These are phyloP conservation scores for Monopterus albus DNA, from an alignment of 2,113 vertebrate species.

Conservation along the genomic window DNA sequence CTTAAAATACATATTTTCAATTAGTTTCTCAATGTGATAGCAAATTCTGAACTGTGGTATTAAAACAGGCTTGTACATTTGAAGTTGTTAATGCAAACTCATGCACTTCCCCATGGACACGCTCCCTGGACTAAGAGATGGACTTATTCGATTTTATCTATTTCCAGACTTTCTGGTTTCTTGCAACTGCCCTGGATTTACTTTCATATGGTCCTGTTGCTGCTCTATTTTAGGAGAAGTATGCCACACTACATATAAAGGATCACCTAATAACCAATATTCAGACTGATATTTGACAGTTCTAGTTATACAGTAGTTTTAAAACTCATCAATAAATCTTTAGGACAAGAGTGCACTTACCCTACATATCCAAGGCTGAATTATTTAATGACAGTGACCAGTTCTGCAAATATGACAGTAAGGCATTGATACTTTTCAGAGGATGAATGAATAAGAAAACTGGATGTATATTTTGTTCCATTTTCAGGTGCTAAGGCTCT, in stretches of 20 bases:
- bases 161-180: conserved; percentile 19
- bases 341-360: too few relatives aligned
- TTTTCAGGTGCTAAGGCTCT: conserved; percentile 16
- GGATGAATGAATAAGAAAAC: background rate
- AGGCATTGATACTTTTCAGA: background rate
- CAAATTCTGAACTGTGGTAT: conserved; percentile 31
- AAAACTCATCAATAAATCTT: conserved; percentile 61
- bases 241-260: background rate
- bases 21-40: background rate
- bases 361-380: conserved; percentile 48
- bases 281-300: conserved; percentile 18
- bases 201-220: conserved; percentile 9
- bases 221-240: conserved; percentile 1
- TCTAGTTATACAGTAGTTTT: conserved; percentile 45
- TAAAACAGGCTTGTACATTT: conserved; percentile 46
- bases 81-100: conserved; percentile 62
- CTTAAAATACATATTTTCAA: conserved; percentile 30
- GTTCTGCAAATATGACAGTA: conserved; percentile 17
- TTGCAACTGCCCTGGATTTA: conserved; percentile 34
- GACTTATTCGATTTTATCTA: conserved; percentile 62
- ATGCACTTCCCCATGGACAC: conserved; percentile 35
- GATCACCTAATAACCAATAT: background rate
- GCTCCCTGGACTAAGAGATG: conserved; percentile 58
- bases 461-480: conserved; percentile 9
- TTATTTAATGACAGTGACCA: conserved; percentile 28